These are phyloP conservation scores for Drosophila robusta DNA, from an alignment of 2,888 invertebrate genomes.

Conservation along the genomic window DNA sequence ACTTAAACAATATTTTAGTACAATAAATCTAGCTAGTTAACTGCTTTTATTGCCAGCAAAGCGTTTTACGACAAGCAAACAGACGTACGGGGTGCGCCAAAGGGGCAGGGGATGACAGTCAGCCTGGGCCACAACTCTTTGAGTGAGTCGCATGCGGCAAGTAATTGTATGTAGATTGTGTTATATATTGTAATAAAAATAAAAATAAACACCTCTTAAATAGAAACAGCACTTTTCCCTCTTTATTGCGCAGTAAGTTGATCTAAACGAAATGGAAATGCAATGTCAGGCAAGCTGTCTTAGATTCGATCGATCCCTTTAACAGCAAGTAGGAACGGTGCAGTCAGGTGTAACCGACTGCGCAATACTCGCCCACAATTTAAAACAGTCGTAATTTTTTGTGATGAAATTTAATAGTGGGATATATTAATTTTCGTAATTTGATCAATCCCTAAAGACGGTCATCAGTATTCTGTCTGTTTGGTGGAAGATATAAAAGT, in stretches of 20 bases:
- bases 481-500: no score
- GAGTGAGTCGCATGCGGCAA: slow-evolving; percentile 46
- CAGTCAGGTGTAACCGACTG: not conserved
- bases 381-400: not conserved
- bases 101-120: slow-evolving; percentile 22
- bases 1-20: slow-evolving; percentile 79
- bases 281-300: not conserved
- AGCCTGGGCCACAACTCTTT: slow-evolving; percentile 52
- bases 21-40: slow-evolving; percentile 81
- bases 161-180: slow-evolving; percentile 63
- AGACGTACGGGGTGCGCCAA: slow-evolving; percentile 33
- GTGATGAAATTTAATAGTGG: no score
- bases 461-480: no score
- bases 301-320: no score
- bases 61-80: slow-evolving; percentile 77
- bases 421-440: no score
- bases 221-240: slow-evolving; percentile 60
- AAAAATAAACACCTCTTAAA: slow-evolving; percentile 64
- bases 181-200: slow-evolving; percentile 69
- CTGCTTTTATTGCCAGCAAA: slow-evolving; percentile 80
- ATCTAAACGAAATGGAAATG: slow-evolving; percentile 12
- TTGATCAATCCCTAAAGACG: no score
- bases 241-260: slow-evolving; percentile 25
- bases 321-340: no score
- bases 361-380: not conserved